Percentiles rank a stretch among this genome's conserved stretches.
Evolutionary conservation across 2,113 vertebrate species (phyloP).

Genomic region (Sinocyclocheilus anshuiensis): DNA sequence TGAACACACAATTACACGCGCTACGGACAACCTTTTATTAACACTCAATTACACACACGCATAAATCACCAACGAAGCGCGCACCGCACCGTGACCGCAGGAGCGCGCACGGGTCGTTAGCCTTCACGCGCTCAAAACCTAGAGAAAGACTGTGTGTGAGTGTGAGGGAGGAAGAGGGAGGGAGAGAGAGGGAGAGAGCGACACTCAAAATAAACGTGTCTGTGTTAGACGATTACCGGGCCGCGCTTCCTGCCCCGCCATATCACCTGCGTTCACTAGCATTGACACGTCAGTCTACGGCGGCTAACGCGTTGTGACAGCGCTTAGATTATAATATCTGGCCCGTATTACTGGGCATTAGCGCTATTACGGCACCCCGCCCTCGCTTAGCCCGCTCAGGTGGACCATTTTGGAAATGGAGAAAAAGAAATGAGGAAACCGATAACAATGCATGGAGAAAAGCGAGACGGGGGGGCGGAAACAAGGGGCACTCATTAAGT

Average conservation of each 20-base stretch:
- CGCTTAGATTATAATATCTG: constrained; percentile 85
- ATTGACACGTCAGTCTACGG: constrained; percentile 82
- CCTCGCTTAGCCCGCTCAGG: constrained; percentile 66
- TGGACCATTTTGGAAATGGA: constrained; percentile 67
- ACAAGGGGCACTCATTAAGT: constrained; percentile 38
- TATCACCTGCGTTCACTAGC: constrained; percentile 74
- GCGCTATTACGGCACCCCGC: constrained; percentile 72
- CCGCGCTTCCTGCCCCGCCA: constrained; percentile 70
- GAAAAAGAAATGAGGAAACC: constrained; percentile 68
- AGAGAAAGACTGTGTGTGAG: constrained; percentile 32
- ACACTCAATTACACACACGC: constrained; percentile 82
- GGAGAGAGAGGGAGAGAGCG: constrained; percentile 53
- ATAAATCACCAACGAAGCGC: constrained; percentile 73
- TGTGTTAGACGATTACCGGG: constrained; percentile 76
- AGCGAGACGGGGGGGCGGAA: constrained; percentile 50
- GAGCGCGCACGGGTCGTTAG: constrained; percentile 58
- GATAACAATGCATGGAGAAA: constrained; percentile 56
- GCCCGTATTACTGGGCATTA: constrained; percentile 80
- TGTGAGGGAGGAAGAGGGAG: neutral
- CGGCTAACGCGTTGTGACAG: constrained; percentile 82
- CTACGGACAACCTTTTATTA: constrained; percentile 82
- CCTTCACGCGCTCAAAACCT: constrained; percentile 28
- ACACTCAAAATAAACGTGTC: constrained; percentile 73
- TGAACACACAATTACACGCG: constrained; percentile 79
- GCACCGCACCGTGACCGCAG: no score